Base-by-base conservation (phyloP, 2,797 vertebrate genomes). In the Danio jaintianensis region DNA sequence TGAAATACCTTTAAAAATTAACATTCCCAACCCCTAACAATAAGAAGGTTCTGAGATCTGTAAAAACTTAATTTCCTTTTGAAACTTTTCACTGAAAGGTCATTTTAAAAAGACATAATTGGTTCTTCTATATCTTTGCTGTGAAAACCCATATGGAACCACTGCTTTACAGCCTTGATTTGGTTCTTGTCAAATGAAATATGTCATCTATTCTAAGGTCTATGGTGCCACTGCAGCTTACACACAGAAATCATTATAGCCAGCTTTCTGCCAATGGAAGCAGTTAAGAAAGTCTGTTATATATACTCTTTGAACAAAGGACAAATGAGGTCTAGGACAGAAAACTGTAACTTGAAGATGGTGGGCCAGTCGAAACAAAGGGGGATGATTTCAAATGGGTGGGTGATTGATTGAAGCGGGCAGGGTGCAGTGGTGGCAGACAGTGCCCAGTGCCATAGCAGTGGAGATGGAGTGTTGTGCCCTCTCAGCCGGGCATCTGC, bases 381-480 rank as follows among this genome's bases (percentile, higher is more conserved):
- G 64, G 63, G 42, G 48, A 58, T 78, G 53, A 58, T 68, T 68
- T 78, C 53, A 78, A 78, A 78, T 68, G 53, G 75, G 63, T 22
- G 55, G 20, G 55, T 76, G 80, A 81, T 81, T 81, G 80, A 81
- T 81, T 75, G 45, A 81, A 75, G 63, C 55, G 71, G 79, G 52
- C 61, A 53, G 64, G 64, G 72, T 66, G 56, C 56, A 76, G 16
- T 45, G 64, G 52, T 58, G 79, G 72, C 80, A 75, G 42, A 20
- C 18, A 75, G 20, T 70, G 80, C 64, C 80, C 72, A 61, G 64
- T 81, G 72, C 55, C 67, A 69, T 62, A 72, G 45, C 53, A 62
- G 56, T 70, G 42, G 56, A 75, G 64, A 69, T 52, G 53, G 53
- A 68, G 71, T 18, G 67, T 59, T 69, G 52, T 68, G 42, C 64